Base-by-base conservation (phyloP, 2,113 vertebrate species). In the Neogobius melanostomus region DNA sequence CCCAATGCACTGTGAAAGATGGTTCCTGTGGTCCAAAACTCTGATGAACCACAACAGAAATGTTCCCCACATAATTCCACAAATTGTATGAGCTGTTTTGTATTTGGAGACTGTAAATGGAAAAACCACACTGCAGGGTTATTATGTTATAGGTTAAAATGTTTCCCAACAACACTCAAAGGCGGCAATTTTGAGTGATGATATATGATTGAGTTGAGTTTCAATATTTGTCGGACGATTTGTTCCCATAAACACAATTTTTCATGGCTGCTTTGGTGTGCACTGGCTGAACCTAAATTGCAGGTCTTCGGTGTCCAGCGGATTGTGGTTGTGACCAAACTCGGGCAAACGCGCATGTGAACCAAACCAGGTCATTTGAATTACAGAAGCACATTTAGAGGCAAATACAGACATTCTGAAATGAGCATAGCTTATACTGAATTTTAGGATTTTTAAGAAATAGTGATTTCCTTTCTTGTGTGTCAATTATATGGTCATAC, bases 211-310 rank as follows among this genome's bases (percentile, higher is more conserved):
- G 42, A 61, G 59, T 15, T 61, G 14, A n/a, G 15, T 44, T 61
- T 45, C 7, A 14, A 44, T 44, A 14, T 44, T 44, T 15, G 14
- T 61, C 59, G 42, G 42, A 44, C 43, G 44, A 61, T 61, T 44
- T 45, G 42, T 44, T 61, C 59, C 15, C 59, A 61, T 61, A 61
- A 61, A 61, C 59, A 61, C 59, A 61, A n/a, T 61, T 45, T 61
- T 61, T 44, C 59, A 44, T 61, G 59, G 42, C 42, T 61, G 59
- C 59, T 61, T 61, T 61, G 59, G 42, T 61, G 14, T 43, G 42
- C 42, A 44, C 15, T 61, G 59, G 56, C 56, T 59, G 11, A 14
- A 42, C 56, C 56, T 36, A 36, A 59, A 59, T 59, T 59, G 56
- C 56, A 59, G 56, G 56, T 59, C 56, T 59, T 5, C 56, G 14